Evolutionary conservation across 2,797 vertebrate genomes (phyloP), one percentile per base, ranked within the genome.

Genomic region (Galagoides demidoff): DNA sequence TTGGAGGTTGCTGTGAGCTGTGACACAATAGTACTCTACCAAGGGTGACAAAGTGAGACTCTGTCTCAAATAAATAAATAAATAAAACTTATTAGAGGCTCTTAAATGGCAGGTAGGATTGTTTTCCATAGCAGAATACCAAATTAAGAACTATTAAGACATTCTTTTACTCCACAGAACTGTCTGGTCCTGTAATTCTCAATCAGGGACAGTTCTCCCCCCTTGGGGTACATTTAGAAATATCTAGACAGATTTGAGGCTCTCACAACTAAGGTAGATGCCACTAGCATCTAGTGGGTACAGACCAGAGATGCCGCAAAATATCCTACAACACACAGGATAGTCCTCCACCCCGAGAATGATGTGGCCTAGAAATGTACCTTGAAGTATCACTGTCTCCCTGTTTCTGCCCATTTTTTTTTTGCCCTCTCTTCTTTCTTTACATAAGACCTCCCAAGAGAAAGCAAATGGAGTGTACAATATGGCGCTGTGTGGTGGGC

Each of bases 341-440:
- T 57, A 70, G 16, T 49, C 71, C 39, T 45, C 59, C 27, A 27
- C 4, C 12, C 23, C 34, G 76, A 84, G 59, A 73, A 34, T 34
- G 27, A 81, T 45, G 57, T 19, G 22, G 27, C 37, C 66, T 79
- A 0, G 55, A 1, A 17, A 31, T 64, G 11, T 63, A 13, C 61
- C 64, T 89, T 27, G 7, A 70, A 34, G 68, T 85, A 66, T 19
- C 88, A 52, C 74, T 94, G 70, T 63, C 34, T 77, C 4, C 68
- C 17, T 77, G 90, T 95, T 70, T 89, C 61, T 74, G 55, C 29
- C 78, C 89, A 86, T 90, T 94, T 97, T 95, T 94, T 29, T 71
- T 93, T 96, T 92, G 90, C 71, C 63, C 43, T 92, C 45, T 85
- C 59, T 86, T 91, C 85, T 95, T 93, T 93, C 55, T 90, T 77